phyloP scores from a whole-genome alignment of 2,113 vertebrate genomes.

The Tenebrosternarchus preto region DNA sequence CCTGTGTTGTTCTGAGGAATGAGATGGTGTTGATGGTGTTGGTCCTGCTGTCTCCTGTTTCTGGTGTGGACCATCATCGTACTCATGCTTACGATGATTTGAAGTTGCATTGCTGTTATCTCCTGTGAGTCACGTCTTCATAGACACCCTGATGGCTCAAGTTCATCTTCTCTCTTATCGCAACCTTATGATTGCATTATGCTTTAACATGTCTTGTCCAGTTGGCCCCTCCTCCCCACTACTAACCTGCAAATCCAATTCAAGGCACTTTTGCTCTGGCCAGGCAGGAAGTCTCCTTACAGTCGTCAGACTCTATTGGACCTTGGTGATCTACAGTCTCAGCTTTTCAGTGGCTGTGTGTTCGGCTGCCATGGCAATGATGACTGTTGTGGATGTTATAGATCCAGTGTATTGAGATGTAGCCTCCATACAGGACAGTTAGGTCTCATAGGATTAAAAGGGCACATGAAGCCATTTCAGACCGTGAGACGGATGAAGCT shows the following conservation, averaged over 20 bases:
- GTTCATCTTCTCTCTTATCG: slow-evolving; percentile 58
- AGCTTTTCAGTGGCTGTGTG: neutral
- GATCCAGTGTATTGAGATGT: slow-evolving; percentile 13
- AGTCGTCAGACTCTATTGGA: slow-evolving; percentile 1
- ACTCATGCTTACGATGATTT: slow-evolving; percentile 51
- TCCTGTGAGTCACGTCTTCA: slow-evolving; percentile 54
- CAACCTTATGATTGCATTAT: slow-evolving; percentile 58
- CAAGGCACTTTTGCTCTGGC: slow-evolving; percentile 36
- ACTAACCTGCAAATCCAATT: slow-evolving; percentile 44
- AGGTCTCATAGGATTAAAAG: slow-evolving; percentile 19
- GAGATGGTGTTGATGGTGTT: neutral
- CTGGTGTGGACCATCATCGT: slow-evolving; percentile 43
- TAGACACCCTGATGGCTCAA: slow-evolving; percentile 52
- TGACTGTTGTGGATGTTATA: slow-evolving; percentile 1
- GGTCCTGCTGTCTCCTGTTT: neutral
- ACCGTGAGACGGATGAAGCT: slow-evolving; percentile 13
- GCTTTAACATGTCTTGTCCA: slow-evolving; percentile 57
- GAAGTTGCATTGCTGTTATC: slow-evolving; percentile 56
- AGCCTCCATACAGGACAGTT: slow-evolving; percentile 24
- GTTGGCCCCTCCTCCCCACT: slow-evolving; percentile 31
- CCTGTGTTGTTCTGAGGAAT: no score
- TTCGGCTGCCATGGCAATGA: slow-evolving; percentile 6
- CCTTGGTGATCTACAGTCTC: slow-evolving; percentile 34
- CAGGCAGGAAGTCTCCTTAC: no score
- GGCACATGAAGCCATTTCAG: slow-evolving; percentile 31